Percentiles rank a stretch among this genome's conserved stretches.
Conservation (phyloP, 2,113 vertebrate genomes). For the human region GRCh38 chr1:190081001-190081500, state of each 20-base stretch:
- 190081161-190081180: neutral
- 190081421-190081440: neutral
- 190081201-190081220: neutral
- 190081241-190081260: neutral
- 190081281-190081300: neutral
- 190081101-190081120: neutral
- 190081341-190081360: neutral
- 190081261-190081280: neutral
- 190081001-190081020: neutral
- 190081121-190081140: neutral
- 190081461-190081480: neutral
- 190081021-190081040: neutral
- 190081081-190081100: neutral
- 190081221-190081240: neutral
- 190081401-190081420: fast-evolving
- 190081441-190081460: neutral
- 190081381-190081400: neutral
- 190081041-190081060: neutral
- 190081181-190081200: neutral
- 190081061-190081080: neutral
- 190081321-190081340: neutral
- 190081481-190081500: neutral
- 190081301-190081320: neutral
- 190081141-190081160: neutral
- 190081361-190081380: neutral